phyloP scores from a whole-genome alignment of 2,888 invertebrate species.

The Tipula unca region DNA sequence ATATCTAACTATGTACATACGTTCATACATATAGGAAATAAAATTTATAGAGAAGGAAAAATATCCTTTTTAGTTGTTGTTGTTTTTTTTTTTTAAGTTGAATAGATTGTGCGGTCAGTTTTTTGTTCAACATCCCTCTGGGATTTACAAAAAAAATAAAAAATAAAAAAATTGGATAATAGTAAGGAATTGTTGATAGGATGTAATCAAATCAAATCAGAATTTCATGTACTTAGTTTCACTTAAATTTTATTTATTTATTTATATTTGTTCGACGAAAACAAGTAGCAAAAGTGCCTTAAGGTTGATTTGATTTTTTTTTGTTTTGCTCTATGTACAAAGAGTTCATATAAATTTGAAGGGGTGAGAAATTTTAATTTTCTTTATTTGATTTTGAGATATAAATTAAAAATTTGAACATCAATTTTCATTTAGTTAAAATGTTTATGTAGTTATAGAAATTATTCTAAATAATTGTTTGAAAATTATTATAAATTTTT shows the following conservation, averaged over 20 bases:
- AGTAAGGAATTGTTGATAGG: slow-evolving; percentile 8
- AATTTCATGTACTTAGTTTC: neutral
- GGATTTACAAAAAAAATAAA: neutral
- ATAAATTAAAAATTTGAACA: slow-evolving; percentile 8
- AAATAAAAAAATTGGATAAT: neutral
- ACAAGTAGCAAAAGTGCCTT: slow-evolving; percentile 2
- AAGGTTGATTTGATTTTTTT: slow-evolving; percentile 14
- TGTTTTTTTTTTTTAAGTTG: neutral
- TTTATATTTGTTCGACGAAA: slow-evolving; percentile 1
- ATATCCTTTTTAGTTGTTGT: neutral
- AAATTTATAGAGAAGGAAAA: neutral
- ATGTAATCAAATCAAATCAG: slow-evolving; percentile 14
- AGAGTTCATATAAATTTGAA: neutral
- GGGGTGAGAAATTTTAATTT: neutral
- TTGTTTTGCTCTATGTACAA: neutral
- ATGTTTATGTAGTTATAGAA: neutral
- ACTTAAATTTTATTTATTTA: slow-evolving; percentile 1
- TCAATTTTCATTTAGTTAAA: neutral
- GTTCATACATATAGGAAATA: neutral
- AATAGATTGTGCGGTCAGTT: slow-evolving; percentile 14
- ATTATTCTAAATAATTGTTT: slow-evolving; percentile 2
- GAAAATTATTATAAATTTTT: neutral
- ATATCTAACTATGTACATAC: neutral
- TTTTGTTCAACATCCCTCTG: neutral
- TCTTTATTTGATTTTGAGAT: neutral